Percentiles rank a stretch among this genome's conserved stretches.
Conservation (phyloP, 2,113 vertebrate genomes). For the Thymallus thymallus region DNA sequence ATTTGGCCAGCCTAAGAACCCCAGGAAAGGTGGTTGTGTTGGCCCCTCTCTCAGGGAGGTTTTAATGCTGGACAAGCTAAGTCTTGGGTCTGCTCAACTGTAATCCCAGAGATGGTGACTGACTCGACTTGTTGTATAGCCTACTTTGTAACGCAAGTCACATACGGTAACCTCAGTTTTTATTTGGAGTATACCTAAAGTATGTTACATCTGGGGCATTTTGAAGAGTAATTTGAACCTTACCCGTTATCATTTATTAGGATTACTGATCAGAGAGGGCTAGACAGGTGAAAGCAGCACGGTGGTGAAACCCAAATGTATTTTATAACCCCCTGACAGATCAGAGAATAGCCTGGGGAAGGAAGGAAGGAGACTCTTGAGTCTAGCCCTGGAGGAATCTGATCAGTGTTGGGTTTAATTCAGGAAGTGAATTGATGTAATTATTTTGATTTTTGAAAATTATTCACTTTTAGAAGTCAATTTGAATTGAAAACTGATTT, state of each 20-base stretch:
- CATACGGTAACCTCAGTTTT: not conserved
- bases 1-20: not conserved
- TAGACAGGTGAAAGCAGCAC: not conserved
- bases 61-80: conserved; percentile 3
- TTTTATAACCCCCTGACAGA: not conserved
- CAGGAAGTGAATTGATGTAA: too few species aligned
- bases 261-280: not conserved
- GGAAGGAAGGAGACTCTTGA: not conserved
- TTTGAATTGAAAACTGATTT: too few species aligned
- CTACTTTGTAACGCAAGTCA: not conserved
- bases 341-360: not conserved
- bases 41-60: not conserved
- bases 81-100: not conserved
- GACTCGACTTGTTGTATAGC: not conserved
- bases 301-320: not conserved
- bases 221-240: not conserved
- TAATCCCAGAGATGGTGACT: not conserved
- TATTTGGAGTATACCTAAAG: not conserved
- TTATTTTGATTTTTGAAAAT: too few species aligned
- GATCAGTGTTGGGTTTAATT: too few species aligned
- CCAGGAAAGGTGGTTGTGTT: not conserved
- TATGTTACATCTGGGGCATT: not conserved
- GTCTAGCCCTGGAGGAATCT: not conserved
- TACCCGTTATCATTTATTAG: not conserved
- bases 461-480: too few species aligned